Base-by-base conservation (phyloP, 2,113 vertebrate genomes). In the Lophotis ruficrista region DNA sequence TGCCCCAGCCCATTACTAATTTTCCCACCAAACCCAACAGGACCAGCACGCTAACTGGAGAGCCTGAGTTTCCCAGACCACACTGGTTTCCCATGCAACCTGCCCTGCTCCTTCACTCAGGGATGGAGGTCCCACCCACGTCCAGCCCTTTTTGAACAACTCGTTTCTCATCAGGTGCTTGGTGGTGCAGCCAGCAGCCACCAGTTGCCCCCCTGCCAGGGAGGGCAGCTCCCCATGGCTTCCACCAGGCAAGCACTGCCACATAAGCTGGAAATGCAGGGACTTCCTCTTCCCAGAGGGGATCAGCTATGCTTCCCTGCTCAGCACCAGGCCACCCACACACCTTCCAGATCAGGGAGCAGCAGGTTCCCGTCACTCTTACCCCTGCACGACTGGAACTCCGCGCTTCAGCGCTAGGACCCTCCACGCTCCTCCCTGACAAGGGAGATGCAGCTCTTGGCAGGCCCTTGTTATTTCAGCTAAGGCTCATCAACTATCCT, bases 401-500 rank as follows among this genome's bases (percentile, higher is more conserved):
- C 65, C 1, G 1, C 65, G 2, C 41, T 47, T 33, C 62, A 35
- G 70, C 6, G 0, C 69, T 17, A 87, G 87, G 87, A 92, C 72
- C 57, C 70, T 96, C 77, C 50, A 30, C 7, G 2, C 7, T 69
- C 81, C 48, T 33, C 73, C 73, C 70, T 5, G 48, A 92, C 79
- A 96, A 82, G 90, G 87, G 84, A 76, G 93, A 27, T 4, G 0
- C 69, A 66, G 96, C 91, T 90, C 87, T 94, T 94, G 91, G 95
- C 96, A 97, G 94, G 66, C 79, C 90, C 95, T 75, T 89, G 93
- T 96, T 97, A 96, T 96, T 97, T 90, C 96, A 96, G 96, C 96
- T 87, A 94, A 93, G 96, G 96, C 94, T 97, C 95, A 97, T 97
- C 96, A 96, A 72, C 95, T 93, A 89, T 87, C 94, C 94, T 96